A percentile compares a stretch with the other conserved stretches of the same genome.
Conservation (phyloP, 30 jellyfish, hydroid and myxozoan genomes). For the Sanderia malayensis region DNA sequence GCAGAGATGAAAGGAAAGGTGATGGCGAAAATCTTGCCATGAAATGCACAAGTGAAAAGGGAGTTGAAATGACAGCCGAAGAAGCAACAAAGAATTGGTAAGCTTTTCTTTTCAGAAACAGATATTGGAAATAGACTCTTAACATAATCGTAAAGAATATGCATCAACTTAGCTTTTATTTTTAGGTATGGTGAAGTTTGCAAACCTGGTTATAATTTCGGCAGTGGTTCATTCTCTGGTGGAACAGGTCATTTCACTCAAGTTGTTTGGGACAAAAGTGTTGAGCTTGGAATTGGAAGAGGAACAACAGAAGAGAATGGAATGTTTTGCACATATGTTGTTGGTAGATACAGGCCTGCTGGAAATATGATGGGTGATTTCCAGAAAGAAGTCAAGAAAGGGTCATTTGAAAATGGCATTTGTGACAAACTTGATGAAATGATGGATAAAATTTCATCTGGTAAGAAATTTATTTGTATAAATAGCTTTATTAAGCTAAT, state of each 20-base stretch:
- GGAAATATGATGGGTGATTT: conserved; percentile 69
- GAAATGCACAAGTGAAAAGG: conserved; percentile 21
- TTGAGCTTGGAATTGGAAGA: conserved; percentile 72
- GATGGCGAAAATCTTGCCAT: conserved; percentile 53
- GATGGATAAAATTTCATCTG: neutral
- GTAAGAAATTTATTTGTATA: neutral
- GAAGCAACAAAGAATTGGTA: conserved; percentile 48
- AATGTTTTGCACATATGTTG: conserved; percentile 78
- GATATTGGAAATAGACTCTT: too few relatives aligned
- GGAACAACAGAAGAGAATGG: conserved; percentile 56
- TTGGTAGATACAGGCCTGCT: conserved; percentile 80
- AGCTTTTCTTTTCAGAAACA: too few relatives aligned
- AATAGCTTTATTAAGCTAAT: too few relatives aligned
- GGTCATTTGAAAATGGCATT: conserved; percentile 41
- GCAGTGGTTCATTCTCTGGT: conserved; percentile 32
- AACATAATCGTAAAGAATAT: too few relatives aligned
- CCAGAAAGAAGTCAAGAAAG: conserved; percentile 71
- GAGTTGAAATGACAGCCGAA: conserved; percentile 31
- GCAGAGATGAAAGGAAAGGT: conserved; percentile 12
- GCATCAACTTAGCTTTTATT: neutral
- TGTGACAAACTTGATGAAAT: conserved; percentile 25
- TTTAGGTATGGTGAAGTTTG: conserved; percentile 93
- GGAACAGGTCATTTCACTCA: conserved; percentile 74
- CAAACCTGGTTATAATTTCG: conserved; percentile 64
- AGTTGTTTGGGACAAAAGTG: conserved; percentile 62